Evolutionary conservation across 2,888 invertebrate genomes (phyloP), one percentile per base, ranked within the genome.

Genomic region (Caenorhabditis imperialis): DNA sequence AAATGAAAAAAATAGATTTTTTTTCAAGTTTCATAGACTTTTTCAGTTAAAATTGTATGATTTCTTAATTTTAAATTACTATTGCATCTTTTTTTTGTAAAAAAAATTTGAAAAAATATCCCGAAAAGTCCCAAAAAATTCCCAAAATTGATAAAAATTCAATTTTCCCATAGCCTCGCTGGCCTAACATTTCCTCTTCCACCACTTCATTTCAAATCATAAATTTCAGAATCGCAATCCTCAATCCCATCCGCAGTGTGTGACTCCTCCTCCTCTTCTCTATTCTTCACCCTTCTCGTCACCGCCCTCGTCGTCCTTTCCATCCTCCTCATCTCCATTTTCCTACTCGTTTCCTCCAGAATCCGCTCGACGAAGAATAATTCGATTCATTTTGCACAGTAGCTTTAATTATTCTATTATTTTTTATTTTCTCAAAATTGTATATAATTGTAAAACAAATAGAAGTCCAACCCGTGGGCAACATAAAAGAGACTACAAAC

Each of bases 301-400:
- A 70, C 75, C 18, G 70, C 70, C 22, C 63, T 75, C 25, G 51
- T 65, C 33, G 75, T 75, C 20, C 51, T 70, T 23, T 75, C 75
- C 12, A 75, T 75, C 25, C 65, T 75, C 27, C 57, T 75, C 10
- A 70, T 75, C 20, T 63, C 75, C 2, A 23, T 75, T 7, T 65
- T 75, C 42, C 55, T 75, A 5, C 22, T 75, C 10, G 48, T 75
- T 47, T 70, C 75, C 8, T 75, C 75, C n/a, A 33, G 75, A 54
- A 75, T 75, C 33, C 51, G 60, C 18, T 75, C 75, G 1, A 58
- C 42, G 7, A 75, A 75, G 27, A 69, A 75, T 18, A 75, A 75
- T 38, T 62, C 75, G 23, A 62, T 75, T 22, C 69, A 75, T 20
- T 75, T 69, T n/a, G 75, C 75, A 20, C 75, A 70, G 30, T 75